Evolutionary conservation across 1,140 invertebrate genomes (phyloP), one percentile per base, ranked within the genome.

Genomic region (Tenebrio molitor): DNA sequence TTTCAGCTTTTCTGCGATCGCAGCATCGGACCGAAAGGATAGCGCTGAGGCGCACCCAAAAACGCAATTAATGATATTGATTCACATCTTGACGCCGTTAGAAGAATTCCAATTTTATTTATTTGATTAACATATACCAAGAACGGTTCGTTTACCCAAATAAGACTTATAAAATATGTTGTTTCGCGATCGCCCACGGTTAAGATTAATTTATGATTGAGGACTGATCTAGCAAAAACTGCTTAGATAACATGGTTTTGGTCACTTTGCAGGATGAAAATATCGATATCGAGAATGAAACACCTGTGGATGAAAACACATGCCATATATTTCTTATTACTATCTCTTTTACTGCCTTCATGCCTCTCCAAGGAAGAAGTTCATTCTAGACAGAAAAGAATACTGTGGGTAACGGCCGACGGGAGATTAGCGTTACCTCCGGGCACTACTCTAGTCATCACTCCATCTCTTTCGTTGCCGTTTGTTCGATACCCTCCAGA

Each of bases 391-490:
- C 91, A 93, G 78, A 95, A 95, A 80, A 88, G 92, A 76, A 84
- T 94, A 63, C 83, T 94, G 8, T 94, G 92, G 92, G 89, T 95
- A 71, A 94, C 93, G 5, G 91, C 92, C 70, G 92, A 94, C 81
- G 92, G 93, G 8, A 84, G 93, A 0, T 83, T 95, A 77, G 93
- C 93, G 1, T 80, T 95, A 53, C 93, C 93, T 1, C 93, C 93
- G 2, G 92, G 92, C 39, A 94, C 93, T 0, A 86, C 91, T 5
- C 87, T 95, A 82, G 89, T 91, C 17, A 90, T 95, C 58, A 91
- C 92, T 1, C 93, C 93, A 1, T 93, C 93, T 4, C 82, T 95
- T 33, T 91, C 92, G 1, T 85, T 95, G 84, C 93, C 93, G 7
- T 91, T 95, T 78, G 91, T 94, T 0, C 86, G 93, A 65, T 91